Evolutionary conservation across 2,113 vertebrate genomes (phyloP), one percentile per base, ranked within the genome.

Genomic region (Machaerirhynchus nigripectus): DNA sequence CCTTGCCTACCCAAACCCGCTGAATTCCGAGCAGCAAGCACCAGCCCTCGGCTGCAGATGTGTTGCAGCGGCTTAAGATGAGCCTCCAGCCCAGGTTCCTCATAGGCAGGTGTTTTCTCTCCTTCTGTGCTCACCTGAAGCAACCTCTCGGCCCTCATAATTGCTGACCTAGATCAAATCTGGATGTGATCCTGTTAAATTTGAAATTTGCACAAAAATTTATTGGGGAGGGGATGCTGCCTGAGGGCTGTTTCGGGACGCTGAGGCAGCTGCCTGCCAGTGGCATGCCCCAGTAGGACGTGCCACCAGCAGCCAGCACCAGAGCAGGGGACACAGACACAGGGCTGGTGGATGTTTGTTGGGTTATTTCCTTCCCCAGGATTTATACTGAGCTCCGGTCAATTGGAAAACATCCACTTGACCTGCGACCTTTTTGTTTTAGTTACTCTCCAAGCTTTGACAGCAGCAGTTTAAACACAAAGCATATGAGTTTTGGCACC

Each of bases 391-490:
- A 11, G 2, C 77, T 73, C 74, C 0, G 0, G 82, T 89, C 57
- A 49, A 44, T 6, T 84, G 89, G 81, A 95, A 95, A 95, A 78
- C 73, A 81, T 79, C 81, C 80, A 82, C 74, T 55, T 84, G 92
- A 96, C 83, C 94, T 14, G 37, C 2, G 10, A 89, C 80, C 47
- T 64, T 86, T 94, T 64, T 84, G 76, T 59, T 84, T 90, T 70
- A 95, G 81, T 89, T 89, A 87, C 40, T 35, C 86, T 67, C 73
- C 39, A 30, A 84, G 86, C 30, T 92, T 95, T 92, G 86, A 89
- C 73, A 81, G 84, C 68, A 71, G 76, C 4, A 6, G 42, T 74
- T 94, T 70, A 86, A 93, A 90, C 71, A 90, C n/a, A 70, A 69
- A 75, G 52, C 14, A 1, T 35, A 17, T 6, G 46, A 96, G 61